These are phyloP conservation scores for Drosophila borealis DNA, from an alignment of 2,888 invertebrate genomes.

Conservation along the genomic window DNA sequence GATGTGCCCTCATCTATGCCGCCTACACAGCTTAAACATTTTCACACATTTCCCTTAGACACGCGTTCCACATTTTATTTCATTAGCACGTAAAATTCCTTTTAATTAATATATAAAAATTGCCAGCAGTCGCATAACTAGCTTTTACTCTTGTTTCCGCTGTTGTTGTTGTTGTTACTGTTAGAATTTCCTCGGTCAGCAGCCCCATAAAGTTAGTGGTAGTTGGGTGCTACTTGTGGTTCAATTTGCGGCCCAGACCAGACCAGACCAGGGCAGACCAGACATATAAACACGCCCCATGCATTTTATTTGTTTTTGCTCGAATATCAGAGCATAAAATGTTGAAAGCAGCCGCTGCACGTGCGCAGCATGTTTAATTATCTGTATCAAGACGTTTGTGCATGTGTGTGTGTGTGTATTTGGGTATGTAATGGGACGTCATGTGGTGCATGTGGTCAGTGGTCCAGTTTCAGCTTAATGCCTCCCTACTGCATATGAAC, in stretches of 20 bases:
- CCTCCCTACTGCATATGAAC: slow-evolving; percentile 10
- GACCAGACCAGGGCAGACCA: slow-evolving; percentile 9
- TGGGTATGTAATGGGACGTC: slow-evolving; percentile 38
- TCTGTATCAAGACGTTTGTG: slow-evolving; percentile 31
- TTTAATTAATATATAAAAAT: slow-evolving; percentile 78
- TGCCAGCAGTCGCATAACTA: slow-evolving; percentile 38
- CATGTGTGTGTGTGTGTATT: slow-evolving; percentile 11
- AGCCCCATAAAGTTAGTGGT: slow-evolving; percentile 43
- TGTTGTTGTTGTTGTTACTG: slow-evolving; percentile 19
- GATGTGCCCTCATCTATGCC: neutral
- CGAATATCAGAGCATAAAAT: slow-evolving; percentile 64
- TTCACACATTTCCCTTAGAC: slow-evolving; percentile 7
- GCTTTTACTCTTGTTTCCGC: neutral
- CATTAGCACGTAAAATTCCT: slow-evolving; percentile 75
- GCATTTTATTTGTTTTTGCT: slow-evolving; percentile 71
- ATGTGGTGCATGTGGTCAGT: slow-evolving; percentile 60
- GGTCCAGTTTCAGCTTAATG: slow-evolving; percentile 26
- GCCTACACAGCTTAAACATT: neutral
- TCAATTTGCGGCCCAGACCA: slow-evolving; percentile 61
- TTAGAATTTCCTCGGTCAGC: slow-evolving; percentile 33
- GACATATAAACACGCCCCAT: slow-evolving; percentile 47
- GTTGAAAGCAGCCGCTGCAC: slow-evolving; percentile 76
- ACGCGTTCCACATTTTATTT: slow-evolving; percentile 66
- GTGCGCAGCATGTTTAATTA: slow-evolving; percentile 79
- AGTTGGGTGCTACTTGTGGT: slow-evolving; percentile 57